Percentiles rank a stretch among this genome's conserved stretches.
phyloP scores from a whole-genome alignment of 2,888 invertebrate species.

The Aphelenchoides bicaudatus region DNA sequence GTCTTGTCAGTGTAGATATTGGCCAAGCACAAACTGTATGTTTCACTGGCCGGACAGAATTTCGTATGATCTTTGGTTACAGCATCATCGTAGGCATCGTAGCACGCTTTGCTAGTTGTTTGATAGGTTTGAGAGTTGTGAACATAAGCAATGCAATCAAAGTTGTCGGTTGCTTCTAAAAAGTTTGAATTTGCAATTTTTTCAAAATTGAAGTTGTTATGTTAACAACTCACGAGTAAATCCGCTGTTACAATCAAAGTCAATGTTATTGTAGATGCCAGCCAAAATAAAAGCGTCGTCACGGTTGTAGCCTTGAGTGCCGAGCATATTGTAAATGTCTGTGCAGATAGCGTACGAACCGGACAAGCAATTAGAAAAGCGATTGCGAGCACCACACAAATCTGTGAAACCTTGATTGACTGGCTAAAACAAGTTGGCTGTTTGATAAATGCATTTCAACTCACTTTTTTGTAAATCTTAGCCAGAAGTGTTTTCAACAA shows the following conservation, averaged over 20 bases:
- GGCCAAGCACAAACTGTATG: conserved; percentile 4
- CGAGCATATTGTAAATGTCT: conserved; percentile 10
- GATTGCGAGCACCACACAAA: conserved; percentile 8
- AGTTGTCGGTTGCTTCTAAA: conserved; percentile 12
- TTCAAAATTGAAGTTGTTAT: background rate
- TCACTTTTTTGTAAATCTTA: background rate
- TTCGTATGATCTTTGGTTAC: background rate
- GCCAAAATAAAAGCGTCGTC: conserved; percentile 8
- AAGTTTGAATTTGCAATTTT: background rate
- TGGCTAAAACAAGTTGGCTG: no score
- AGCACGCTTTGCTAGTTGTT: conserved; percentile 9
- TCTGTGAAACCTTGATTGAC: background rate
- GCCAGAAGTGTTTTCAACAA: background rate
- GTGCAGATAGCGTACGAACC: background rate
- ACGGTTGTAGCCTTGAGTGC: background rate
- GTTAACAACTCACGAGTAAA: conserved; percentile 12
- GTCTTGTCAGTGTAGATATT: background rate
- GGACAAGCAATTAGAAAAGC: conserved; percentile 4
- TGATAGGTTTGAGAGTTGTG: background rate
- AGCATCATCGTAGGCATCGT: conserved; percentile 1
- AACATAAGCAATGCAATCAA: background rate
- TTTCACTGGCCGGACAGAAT: conserved; percentile 3
- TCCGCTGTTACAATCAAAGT: conserved; percentile 18
- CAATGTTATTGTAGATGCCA: conserved; percentile 12
- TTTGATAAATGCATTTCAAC: background rate